Evolutionary conservation across 2,888 invertebrate genomes (phyloP), one percentile per base, ranked within the genome.

Genomic region (Drosophila helvetica): DNA sequence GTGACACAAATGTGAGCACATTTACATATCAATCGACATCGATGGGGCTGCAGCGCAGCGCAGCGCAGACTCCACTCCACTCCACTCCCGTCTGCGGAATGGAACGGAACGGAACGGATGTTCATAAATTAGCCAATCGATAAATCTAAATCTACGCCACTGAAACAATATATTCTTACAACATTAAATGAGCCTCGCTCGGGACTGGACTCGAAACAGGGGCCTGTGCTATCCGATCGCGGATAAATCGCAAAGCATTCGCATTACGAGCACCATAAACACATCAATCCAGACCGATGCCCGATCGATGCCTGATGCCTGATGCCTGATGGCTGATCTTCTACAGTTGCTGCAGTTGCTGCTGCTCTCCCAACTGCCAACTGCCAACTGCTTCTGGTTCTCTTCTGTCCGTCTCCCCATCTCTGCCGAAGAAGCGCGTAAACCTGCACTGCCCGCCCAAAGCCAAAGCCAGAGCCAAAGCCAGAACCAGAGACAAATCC

Each of bases 41-140:
- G 54, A 60, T 54, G 73, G 68, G 59, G 19, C 12, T 33, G 33
- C 5, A 12, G 12, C 5, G 5, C 5, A 33, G 12, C 15, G 33
- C 5, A 12, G 12, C 5, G 5, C 5, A 33, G 12, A 12, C 30
- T 30, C 30, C 10, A 22, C 22, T 22, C 0, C 5, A 22, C 27
- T 27, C 33, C 15, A 33, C 12, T 33, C 33, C 33, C 33, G 33
- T 33, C 33, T 33, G 12, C 7, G n/a, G 58, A 27, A 22, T 9
- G 45, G 2, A 30, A 46, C 19, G 19, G 38, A 54, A 55, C 51
- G 55, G 53, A 76, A 80, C 84, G 91, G 91, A 91, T 91, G 91
- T 90, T 90, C 89, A 91, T 91, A 91, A 91, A 91, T 91, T 92
- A 91, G 82, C 85, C 89, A 90, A 90, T 90, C 90, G 90, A 91